These are phyloP conservation scores for Colaptes auratus DNA, from an alignment of 2,113 vertebrate species.

Conservation along the genomic window DNA sequence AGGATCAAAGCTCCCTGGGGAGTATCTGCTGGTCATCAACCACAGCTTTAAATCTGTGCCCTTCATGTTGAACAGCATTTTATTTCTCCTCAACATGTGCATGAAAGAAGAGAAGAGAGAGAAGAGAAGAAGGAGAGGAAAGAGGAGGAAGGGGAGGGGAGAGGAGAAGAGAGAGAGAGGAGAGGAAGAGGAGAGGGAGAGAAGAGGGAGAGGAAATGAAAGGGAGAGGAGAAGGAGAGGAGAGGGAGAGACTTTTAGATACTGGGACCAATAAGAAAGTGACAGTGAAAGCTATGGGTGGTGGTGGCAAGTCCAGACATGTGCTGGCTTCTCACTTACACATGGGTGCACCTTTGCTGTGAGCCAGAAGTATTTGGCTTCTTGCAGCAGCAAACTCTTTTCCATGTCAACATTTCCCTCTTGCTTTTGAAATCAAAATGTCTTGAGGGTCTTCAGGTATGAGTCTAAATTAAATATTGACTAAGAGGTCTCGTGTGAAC, in stretches of 20 bases:
- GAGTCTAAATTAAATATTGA: conserved; percentile 18
- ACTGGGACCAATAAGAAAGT: background rate
- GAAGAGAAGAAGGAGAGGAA: no score
- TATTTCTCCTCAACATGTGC: background rate
- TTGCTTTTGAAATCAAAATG: background rate
- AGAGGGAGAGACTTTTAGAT: background rate
- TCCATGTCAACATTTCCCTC: background rate
- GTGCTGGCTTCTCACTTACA: background rate
- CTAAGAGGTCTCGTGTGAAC: conserved; percentile 20
- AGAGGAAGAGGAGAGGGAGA: no score
- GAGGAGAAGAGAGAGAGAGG: no score
- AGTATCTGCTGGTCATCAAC: background rate
- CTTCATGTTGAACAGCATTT: background rate
- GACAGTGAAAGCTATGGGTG: background rate
- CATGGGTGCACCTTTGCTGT: background rate
- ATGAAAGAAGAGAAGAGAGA: no score
- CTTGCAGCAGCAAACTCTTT: background rate
- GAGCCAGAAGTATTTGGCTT: background rate
- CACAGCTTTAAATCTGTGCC: background rate
- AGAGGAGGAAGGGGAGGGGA: no score
- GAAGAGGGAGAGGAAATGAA: no score
- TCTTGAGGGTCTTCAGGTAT: background rate
- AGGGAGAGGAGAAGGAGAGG: no score
- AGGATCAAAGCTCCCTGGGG: background rate
- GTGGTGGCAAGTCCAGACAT: background rate